Evolutionary conservation across 92 coral and sea anemone genomes (phyloP).

Genomic region (Chrysogorgia sp.): DNA sequence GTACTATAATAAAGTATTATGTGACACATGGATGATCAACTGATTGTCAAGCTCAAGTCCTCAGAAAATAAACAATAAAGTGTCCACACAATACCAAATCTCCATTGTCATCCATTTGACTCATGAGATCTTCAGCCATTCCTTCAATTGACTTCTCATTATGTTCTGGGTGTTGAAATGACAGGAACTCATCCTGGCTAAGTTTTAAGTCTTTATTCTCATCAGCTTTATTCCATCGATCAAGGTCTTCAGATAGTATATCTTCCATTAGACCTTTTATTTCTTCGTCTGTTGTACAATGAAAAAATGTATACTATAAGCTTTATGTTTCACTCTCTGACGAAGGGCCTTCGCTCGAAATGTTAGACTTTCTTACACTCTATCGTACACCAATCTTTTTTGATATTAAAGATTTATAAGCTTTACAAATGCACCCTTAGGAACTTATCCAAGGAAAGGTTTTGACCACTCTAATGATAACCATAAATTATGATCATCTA

Average conservation of each 20-base stretch:
- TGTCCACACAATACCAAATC: conserved; percentile 68
- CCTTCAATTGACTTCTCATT: conserved; percentile 79
- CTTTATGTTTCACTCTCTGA: no score
- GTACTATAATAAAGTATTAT: no score
- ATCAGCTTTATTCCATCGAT: conserved; percentile 79
- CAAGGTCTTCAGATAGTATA: conserved; percentile 70
- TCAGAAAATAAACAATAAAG: not conserved
- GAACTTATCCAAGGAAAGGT: no score
- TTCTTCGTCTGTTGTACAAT: conserved; percentile 66
- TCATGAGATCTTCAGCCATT: conserved; percentile 84
- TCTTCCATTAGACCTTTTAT: conserved; percentile 33
- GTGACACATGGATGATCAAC: no score
- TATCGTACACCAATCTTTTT: no score
- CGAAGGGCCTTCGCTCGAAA: no score
- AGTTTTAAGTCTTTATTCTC: conserved; percentile 71
- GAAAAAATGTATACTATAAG: not conserved
- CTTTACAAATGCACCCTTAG: no score
- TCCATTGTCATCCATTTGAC: conserved; percentile 75
- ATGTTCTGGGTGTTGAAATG: conserved; percentile 93
- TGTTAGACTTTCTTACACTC: not conserved
- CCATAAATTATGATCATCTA: no score
- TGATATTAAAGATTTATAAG: no score
- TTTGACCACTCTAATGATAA: no score
- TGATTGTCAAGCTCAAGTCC: no score
- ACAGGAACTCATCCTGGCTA: conserved; percentile 79